Percentiles rank a stretch among this genome's conserved stretches.
These are phyloP conservation scores for Patiria miniata DNA, from an alignment of 35 echinoderm and acorn worm genomes.

Conservation along the genomic window DNA sequence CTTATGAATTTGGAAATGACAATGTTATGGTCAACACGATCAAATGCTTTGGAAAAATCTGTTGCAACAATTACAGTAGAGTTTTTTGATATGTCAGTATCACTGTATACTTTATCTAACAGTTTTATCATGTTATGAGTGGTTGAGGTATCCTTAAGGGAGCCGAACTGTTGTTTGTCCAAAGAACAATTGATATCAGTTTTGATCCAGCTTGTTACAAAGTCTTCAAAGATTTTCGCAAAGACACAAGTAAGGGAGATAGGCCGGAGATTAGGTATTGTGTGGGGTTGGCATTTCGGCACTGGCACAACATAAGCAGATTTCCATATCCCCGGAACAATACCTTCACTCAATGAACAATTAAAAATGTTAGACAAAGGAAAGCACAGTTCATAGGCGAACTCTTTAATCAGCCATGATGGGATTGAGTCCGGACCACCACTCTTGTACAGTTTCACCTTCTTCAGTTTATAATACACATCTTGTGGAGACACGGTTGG, in stretches of 20 bases:
- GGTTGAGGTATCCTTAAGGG: constrained; percentile 24
- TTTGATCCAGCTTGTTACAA: constrained; percentile 29
- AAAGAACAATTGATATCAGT: background rate
- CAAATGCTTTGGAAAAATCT: constrained; percentile 57
- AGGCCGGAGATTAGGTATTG: background rate
- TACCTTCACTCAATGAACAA: constrained; percentile 1
- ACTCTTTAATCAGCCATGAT: constrained; percentile 1
- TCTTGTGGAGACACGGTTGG: background rate
- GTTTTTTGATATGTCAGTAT: constrained; percentile 5
- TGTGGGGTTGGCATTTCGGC: background rate
- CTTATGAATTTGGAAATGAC: background rate
- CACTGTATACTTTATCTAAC: constrained; percentile 2
- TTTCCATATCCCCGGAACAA: constrained; percentile 34
- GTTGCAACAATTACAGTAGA: constrained; percentile 26
- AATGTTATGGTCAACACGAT: constrained; percentile 41
- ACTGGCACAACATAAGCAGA: constrained; percentile 3
- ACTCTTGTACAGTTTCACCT: background rate
- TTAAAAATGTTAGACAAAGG: constrained; percentile 42
- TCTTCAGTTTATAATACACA: constrained; percentile 28
- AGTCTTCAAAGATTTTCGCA: constrained; percentile 38
- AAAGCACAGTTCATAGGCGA: constrained; percentile 9
- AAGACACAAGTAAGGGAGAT: constrained; percentile 28
- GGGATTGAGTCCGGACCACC: constrained; percentile 14
- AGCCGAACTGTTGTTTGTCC: constrained; percentile 35
- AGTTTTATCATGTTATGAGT: constrained; percentile 28